Conservation (phyloP, 2,888 invertebrate species). For the Villa cingulata region DNA sequence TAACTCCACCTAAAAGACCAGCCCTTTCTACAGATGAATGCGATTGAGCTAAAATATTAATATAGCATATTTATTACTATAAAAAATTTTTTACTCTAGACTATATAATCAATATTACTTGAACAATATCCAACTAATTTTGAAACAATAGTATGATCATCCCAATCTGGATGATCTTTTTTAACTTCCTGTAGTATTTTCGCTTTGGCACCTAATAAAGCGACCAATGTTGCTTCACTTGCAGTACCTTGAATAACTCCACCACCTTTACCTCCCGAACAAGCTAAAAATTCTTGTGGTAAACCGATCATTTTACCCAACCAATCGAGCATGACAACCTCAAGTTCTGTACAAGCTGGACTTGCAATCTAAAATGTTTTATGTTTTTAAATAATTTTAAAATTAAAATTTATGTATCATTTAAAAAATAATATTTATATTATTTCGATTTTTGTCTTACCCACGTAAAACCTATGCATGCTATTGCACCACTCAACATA, state of each 20-base stretch:
- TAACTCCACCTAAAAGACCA: constrained; percentile 76
- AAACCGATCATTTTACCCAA: constrained; percentile 82
- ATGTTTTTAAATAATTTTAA: constrained; percentile 1
- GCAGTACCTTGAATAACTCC: constrained; percentile 90
- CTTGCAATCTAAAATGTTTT: constrained; percentile 61
- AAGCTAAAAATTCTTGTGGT: constrained; percentile 71
- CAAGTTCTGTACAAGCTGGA: constrained; percentile 91
- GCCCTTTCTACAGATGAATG: constrained; percentile 92
- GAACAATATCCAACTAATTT: constrained; percentile 81
- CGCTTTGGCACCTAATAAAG: constrained; percentile 78
- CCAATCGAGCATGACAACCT: constrained; percentile 93
- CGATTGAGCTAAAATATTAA: constrained; percentile 52
- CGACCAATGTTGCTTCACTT: constrained; percentile 87
- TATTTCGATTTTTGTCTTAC: constrained; percentile 46
- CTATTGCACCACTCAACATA: constrained; percentile 87
- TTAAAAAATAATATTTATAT: not conserved
- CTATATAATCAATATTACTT: constrained; percentile 36
- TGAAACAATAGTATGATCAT: constrained; percentile 55
- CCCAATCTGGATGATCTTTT: constrained; percentile 59
- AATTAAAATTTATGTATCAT: constrained; percentile 2
- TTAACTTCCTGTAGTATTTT: constrained; percentile 53
- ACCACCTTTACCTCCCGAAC: constrained; percentile 72
- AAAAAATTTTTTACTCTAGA: not conserved
- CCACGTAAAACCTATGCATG: constrained; percentile 94
- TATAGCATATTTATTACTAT: not conserved